Evolutionary conservation across 2,888 invertebrate species (phyloP), one percentile per base, ranked within the genome.

Genomic region (Noctua pronuba): DNA sequence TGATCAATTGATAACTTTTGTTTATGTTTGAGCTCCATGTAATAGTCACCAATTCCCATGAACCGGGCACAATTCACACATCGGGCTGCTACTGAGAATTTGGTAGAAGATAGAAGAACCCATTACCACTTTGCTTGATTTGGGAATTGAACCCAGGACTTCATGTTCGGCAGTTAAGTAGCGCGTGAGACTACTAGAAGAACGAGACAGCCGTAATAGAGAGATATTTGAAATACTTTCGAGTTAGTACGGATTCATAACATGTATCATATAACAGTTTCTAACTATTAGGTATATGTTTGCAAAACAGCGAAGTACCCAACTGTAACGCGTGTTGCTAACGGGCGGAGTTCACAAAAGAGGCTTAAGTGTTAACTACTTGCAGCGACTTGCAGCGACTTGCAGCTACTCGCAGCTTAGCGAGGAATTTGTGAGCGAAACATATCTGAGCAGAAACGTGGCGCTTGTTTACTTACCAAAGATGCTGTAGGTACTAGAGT

Each of bases 341-440:
- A 84, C 88, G 80, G 83, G 74, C 79, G 71, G 77, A 89, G 89
- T 85, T 85, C 70, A 75, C 83, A 68, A 84, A 83, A 89, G 88
- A 85, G 85, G 88, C 89, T 89, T 89, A 88, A 85, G 83, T 87
- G 88, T 88, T 82, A 83, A 85, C 86, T 83, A 85, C 79, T 86
- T 82, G 77, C 80, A 79, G 79, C 68, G 49, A 70, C 69, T 71
- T 81, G 80, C 71, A 84, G 84, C 86, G 52, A 79, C 70, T 72
- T 82, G 80, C 71, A 84, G 84, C 86, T 46, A 49, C 71, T 72
- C 83, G 80, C 71, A 84, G 84, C 86, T 88, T 82, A 86, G 79
- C 73, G 69, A 66, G 44, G 71, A 86, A 80, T 79, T 83, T 77
- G 75, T 67, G 74, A 87, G 80, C 80, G 71, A 74, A 77, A 77